Base-by-base conservation (phyloP, 2,113 vertebrate species). In the Brachyhypopomus gauderio region DNA sequence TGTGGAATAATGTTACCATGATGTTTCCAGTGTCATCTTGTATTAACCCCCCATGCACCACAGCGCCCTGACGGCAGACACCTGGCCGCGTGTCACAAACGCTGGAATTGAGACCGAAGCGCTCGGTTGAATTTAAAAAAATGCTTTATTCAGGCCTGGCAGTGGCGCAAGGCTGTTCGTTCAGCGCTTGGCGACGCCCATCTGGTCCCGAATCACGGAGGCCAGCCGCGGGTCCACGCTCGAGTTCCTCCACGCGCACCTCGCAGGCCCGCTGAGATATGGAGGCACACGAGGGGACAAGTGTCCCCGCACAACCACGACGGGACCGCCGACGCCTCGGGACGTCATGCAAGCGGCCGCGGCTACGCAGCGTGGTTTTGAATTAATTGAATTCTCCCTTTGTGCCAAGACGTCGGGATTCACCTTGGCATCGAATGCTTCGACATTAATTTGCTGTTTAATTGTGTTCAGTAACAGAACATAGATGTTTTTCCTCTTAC, bases 141-240 rank as follows among this genome's bases (percentile, higher is more conserved):
- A 85, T 86, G 84, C 79, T 78, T 90, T 83, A 88, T 89, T 86
- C 78, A 86, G 81, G 64, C 71, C 85, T 63, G 64, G 85, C 78
- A 63, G 82, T 66, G 38, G 77, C 89, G 84, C 64, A 36, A 34
- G 30, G 82, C 77, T 22, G 66, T 74, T 87, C 85, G 85, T 89
- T 86, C 69, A 86, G 88, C 88, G 88, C 66, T 72, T 88, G 88
- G 84, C 85, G 78, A 86, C 79, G 81, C 84, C 86, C 85, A 91
- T 89, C 88, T 89, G 88, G 87, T 86, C 88, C 88, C 48, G 64
- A 87, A 89, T 89, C 87, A 77, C 89, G 86, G 88, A 85, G 84
- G 76, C 79, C 66, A 64, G 81, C 76, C 72, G 70, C 70, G 89
- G 87, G 91, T 89, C 88, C 89, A 85, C 88, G 88, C 85, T 75